Percentiles rank a stretch among this genome's conserved stretches.
Evolutionary conservation across 2,797 vertebrate genomes (phyloP).

Genomic region (Sorex maritimensis): DNA sequence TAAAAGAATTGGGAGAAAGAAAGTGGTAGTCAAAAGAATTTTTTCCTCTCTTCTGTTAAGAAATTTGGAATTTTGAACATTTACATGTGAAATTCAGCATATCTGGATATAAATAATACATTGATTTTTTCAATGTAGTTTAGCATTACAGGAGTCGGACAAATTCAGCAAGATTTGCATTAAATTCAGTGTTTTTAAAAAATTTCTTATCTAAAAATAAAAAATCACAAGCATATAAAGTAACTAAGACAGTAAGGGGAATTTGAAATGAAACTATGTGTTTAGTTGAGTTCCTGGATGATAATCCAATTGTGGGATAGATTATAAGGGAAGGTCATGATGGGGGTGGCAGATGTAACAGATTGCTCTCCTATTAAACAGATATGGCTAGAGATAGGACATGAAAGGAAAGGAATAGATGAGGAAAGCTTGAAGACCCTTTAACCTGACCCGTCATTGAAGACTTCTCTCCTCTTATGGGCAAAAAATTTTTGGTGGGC

Average conservation of each 20-base stretch:
- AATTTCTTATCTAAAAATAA: constrained; percentile 84
- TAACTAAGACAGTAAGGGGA: constrained; percentile 69
- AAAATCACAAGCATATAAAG: constrained; percentile 73
- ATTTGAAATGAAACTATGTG: constrained; percentile 59
- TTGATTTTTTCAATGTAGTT: constrained; percentile 70
- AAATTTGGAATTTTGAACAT: constrained; percentile 77
- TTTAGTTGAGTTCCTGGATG: constrained; percentile 50
- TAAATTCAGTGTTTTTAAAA: constrained; percentile 73
- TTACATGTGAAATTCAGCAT: constrained; percentile 76
- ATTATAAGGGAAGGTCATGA: constrained; percentile 49
- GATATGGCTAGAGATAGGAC: not conserved
- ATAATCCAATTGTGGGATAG: constrained; percentile 42
- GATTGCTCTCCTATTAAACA: not conserved
- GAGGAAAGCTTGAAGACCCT: not conserved
- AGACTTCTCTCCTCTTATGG: not conserved
- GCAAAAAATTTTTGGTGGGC: not conserved
- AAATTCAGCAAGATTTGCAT: constrained; percentile 84
- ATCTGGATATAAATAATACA: constrained; percentile 83
- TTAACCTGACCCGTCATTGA: not conserved
- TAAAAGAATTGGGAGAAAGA: constrained; percentile 59
- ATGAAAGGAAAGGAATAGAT: not conserved
- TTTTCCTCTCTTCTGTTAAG: constrained; percentile 38
- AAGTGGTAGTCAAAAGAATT: not conserved
- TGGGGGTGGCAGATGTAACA: not conserved
- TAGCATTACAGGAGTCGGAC: constrained; percentile 79